Evolutionary conservation across 2,888 invertebrate genomes (phyloP).

Genomic region (Cephus nigrinus): DNA sequence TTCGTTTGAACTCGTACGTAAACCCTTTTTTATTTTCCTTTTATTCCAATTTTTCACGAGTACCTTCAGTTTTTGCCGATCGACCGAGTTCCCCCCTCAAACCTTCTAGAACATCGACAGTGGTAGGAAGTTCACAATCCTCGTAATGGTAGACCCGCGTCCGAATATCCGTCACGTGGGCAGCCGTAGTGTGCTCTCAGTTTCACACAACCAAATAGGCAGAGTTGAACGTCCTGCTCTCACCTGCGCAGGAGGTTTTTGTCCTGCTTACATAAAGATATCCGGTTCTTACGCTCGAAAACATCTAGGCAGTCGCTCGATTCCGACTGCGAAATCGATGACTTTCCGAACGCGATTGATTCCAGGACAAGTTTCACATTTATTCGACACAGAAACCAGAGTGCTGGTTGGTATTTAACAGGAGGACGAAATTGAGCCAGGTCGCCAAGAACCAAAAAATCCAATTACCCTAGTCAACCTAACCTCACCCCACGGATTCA

Average conservation of each 20-base stretch:
- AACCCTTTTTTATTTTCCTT: neutral
- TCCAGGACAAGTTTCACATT: neutral
- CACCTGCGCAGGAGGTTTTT: constrained; percentile 24
- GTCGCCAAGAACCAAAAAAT: neutral
- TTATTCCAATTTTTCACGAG: neutral
- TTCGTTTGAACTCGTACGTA: neutral
- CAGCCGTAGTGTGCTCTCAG: constrained; percentile 15
- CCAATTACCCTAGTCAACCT: neutral
- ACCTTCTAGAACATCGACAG: neutral
- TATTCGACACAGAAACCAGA: neutral
- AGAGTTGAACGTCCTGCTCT: constrained; percentile 25
- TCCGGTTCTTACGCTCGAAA: constrained; percentile 21
- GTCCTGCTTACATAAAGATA: constrained; percentile 24
- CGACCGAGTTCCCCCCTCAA: neutral
- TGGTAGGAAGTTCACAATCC: neutral
- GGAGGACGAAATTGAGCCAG: neutral
- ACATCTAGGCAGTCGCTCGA: neutral
- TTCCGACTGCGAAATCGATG: constrained; percentile 10
- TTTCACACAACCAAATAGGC: constrained; percentile 17
- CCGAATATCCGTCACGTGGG: constrained; percentile 12
- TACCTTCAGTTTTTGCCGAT: neutral
- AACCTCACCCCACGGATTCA: neutral
- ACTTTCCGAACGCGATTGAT: neutral
- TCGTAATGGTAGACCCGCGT: constrained; percentile 23
- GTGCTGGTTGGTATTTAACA: neutral